Base-by-base conservation (phyloP, 2,888 invertebrate genomes). In the Epistrophe eligans region DNA sequence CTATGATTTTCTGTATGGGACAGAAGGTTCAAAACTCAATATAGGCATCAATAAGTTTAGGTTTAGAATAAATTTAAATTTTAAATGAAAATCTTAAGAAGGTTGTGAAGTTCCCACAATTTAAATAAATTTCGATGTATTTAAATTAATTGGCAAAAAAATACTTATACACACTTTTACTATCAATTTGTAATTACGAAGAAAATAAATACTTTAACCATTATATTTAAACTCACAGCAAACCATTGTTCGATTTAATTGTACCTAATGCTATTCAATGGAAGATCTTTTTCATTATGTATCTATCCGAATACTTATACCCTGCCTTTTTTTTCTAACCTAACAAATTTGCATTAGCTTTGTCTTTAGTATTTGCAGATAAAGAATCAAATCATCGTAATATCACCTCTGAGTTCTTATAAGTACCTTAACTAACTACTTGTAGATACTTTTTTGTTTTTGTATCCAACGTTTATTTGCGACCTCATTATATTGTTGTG, bases 381-480 rank as follows among this genome's bases (percentile, higher is more conserved):
- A 73, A 79, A 79, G 72, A 83, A 55, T 73, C 43, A 73, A 83
- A 83, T 79, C 62, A 77, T n/a, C 43, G 52, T 79, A 60, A 58
- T 83, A 60, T 57, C 48, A 57, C 50, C 13, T 52, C 43, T 24
- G 8, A 28, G 19, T 24, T 38, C 35, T n/a, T 24, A 24, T 50
- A 50, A 32, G 64, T 35, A 38, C 24, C 43, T 24, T 5, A 43
- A 62, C 24, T 24, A 62, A 13, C 38, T 60, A 35, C 24, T 24
- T 19, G 6, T n/a, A 45, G 6, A 55, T 32, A 43, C 19, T 64
- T 43, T 35, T 45, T 70, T n/a, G n/a, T 43, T 43, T 52, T 67
- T 43, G 45, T 62, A 40, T 40, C 52, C 70, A 55, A 32, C 28
- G 6, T 66, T 55, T 48, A 66, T 66, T 64, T 35, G 57, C 40